Evolutionary conservation across 2,888 invertebrate genomes (phyloP).

Genomic region (Dioctria rufipes): DNA sequence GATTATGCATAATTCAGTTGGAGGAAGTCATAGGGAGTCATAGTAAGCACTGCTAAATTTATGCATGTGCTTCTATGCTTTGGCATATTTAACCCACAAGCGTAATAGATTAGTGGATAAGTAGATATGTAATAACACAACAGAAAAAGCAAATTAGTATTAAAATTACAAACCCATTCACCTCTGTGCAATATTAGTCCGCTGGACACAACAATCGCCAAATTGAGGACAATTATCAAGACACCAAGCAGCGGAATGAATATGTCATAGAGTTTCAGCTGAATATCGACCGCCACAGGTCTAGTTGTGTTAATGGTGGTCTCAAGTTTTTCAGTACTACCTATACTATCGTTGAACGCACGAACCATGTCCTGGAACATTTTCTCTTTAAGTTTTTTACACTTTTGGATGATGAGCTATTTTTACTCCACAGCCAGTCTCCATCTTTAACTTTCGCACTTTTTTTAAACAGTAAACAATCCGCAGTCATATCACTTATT

Average conservation of each 20-base stretch:
- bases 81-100: constrained; percentile 1
- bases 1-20: constrained; percentile 24
- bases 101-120: constrained; percentile 17
- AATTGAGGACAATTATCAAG: constrained; percentile 75
- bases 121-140: neutral
- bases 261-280: constrained; percentile 73
- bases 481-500: too few relatives aligned
- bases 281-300: constrained; percentile 65
- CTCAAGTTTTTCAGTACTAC: neutral
- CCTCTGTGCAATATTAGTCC: constrained; percentile 77
- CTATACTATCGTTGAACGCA: neutral
- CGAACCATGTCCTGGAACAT: constrained; percentile 15
- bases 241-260: constrained; percentile 75
- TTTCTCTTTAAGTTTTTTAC: neutral
- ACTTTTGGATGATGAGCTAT: too few relatives aligned
- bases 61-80: constrained; percentile 13
- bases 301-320: constrained; percentile 42
- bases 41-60: constrained; percentile 15
- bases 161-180: constrained; percentile 64
- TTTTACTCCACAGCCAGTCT: too few relatives aligned
- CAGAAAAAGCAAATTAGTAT: too few relatives aligned
- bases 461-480: too few relatives aligned
- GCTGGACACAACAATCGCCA: constrained; percentile 78
- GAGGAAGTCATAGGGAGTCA: neutral
- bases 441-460: too few relatives aligned